Base-by-base conservation (phyloP, 2,113 vertebrate species). In the Macheiramphus alcinus region DNA sequence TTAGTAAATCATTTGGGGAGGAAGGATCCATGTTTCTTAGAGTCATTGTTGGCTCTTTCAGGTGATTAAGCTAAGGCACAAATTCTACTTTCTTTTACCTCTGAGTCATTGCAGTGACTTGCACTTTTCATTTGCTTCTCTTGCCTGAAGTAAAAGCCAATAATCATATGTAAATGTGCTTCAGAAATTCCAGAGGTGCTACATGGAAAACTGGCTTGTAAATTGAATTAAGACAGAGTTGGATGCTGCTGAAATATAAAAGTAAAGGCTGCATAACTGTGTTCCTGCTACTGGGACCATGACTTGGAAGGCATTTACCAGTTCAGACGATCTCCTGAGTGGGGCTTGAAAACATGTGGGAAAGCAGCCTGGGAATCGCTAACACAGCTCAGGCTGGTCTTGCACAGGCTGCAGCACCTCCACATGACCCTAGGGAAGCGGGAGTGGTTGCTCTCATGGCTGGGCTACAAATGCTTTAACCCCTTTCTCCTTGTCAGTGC, bases 121-220 rank as follows among this genome's bases (percentile, higher is more conserved):
- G 56, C 61, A 72, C 38, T 72, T 94, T 84, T 88, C 66, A 84
- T 92, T 91, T 93, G 52, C n/a, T 71, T 89, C 56, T 75, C n/a
- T 88, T 71, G 75, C 68, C 86, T 79, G 83, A 96, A 96, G 56
- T 88, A 71, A 88, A 93, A 93, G 32, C 52, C 56, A 86, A 19
- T 84, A 91, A 89, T 94, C 16, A 32, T 71, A 29, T 48, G 68
- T 52, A 81, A 93, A 92, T 72, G 38, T 12, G 19, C 31, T 63
- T 80, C 36, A 67, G 55, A 88, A 86, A 87, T 89, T 93, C 84
- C 53, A 68, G 26, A 81, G 65, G 55, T 88, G 59, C 55, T 76
- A 65, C 32, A 14, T 5, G 23, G 80, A 92, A 94, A 88, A 74
- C 40, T 32, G 43, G 15, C 48, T 67, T 68, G 48, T 22, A 75